Conservation (phyloP, 2,888 invertebrate species). For the Eilema griseolum region DNA sequence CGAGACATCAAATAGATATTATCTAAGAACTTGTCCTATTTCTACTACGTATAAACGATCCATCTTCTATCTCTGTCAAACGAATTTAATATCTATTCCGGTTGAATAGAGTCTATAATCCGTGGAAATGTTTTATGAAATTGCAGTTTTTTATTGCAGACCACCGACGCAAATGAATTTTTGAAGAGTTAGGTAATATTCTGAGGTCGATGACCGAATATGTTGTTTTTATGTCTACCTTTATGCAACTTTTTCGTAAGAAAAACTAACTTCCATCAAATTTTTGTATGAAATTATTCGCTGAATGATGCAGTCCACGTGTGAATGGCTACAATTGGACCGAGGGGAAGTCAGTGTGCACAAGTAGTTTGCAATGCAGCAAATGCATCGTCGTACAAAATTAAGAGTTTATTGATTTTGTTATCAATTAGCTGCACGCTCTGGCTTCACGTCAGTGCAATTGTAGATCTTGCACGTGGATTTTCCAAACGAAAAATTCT, state of each 20-base stretch:
- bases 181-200: constrained; percentile 25
- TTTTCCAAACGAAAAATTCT: no score
- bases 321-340: no score
- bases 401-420: not conserved
- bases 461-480: no score
- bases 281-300: not conserved
- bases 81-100: constrained; percentile 1
- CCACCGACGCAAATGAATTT: constrained; percentile 23
- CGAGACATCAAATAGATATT: constrained; percentile 18
- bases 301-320: no score
- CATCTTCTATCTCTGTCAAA: not conserved
- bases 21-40: constrained; percentile 21
- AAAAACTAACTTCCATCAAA: not conserved
- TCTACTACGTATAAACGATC: not conserved
- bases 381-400: not conserved
- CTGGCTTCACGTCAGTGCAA: no score
- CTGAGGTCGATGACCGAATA: constrained; percentile 35
- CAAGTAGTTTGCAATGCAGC: no score
- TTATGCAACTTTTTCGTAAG: not conserved
- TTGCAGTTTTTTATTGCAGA: constrained; percentile 16
- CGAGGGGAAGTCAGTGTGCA: no score
- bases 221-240: constrained; percentile 29
- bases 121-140: not conserved
- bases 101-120: constrained; percentile 14
- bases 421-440: no score